Evolutionary conservation across 2,888 invertebrate species (phyloP), one percentile per base, ranked within the genome.

Genomic region (Reticulitermes lucifugus): DNA sequence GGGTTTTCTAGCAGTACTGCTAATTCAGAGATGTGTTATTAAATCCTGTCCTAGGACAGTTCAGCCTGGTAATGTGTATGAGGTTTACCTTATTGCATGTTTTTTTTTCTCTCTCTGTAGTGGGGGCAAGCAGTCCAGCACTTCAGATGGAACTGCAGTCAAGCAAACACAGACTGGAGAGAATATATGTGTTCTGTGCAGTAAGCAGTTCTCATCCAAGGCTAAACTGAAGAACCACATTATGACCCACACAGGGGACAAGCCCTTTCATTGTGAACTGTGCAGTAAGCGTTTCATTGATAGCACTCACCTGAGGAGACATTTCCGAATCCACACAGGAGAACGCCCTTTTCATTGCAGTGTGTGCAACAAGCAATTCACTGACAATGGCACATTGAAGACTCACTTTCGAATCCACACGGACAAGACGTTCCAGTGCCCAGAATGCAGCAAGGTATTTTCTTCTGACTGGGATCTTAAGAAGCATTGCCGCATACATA

Each of bases 171-270:
- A n/a, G n/a, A n/a, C 65, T 25, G 25, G 25, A 65, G 65, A 65
- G 9, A 65, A 65, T 65, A 65, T 65, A 5, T 65, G 65, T 25
- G 25, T n/a, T 65, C 25, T 65, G 65, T 65, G 65, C 65, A n/a
- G 65, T 65, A 65, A 65, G 65, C 65, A 65, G 65, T 65, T 65
- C 25, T 65, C 65, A 25, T 65, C 65, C n/a, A 65, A 65, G 65
- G 65, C n/a, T 65, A 65, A 65, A 65, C 25, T 65, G 9, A 65
- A 65, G 65, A 65, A 65, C 65, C 73, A 73, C 41, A 73, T 73
- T 21, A 73, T 73, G 73, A 73, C 35, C 14, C 73, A 73, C 21
- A 73, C 73, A 29, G 73, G 73, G 41, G 73, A 41, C 14, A 73
- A 73, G 22, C 73, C 73, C 18, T 73, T 73, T 41, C 29, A 41